Conservation (phyloP, 2,113 vertebrate genomes). For the Alaudala cheleensis region DNA sequence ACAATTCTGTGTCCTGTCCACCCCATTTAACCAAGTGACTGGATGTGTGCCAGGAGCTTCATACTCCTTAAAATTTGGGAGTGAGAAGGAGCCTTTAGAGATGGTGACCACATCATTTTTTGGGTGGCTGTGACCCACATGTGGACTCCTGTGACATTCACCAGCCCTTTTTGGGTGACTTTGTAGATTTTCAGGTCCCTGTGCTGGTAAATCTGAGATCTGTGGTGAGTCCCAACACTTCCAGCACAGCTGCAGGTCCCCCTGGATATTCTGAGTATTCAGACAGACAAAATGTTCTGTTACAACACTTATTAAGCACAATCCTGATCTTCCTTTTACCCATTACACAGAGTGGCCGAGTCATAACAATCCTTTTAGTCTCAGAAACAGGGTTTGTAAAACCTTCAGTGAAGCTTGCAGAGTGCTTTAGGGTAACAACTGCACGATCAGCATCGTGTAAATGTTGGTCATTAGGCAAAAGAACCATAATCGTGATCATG, state of each 20-base stretch:
- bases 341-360: rapidly evolving
- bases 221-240: rapidly evolving
- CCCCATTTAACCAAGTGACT: background rate
- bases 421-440: background rate
- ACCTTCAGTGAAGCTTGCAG: background rate
- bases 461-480: slow-evolving; percentile 31
- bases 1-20: background rate
- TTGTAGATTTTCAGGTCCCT: rapidly evolving
- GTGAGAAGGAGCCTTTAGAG: background rate
- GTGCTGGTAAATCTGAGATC: background rate
- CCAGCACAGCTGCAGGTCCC: background rate
- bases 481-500: background rate
- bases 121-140: rapidly evolving
- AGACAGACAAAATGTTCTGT: background rate
- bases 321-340: background rate
- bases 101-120: rapidly evolving
- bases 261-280: background rate
- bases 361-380: background rate
- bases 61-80: rapidly evolving
- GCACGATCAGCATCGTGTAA: background rate
- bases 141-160: rapidly evolving
- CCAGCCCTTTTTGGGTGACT: background rate
- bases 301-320: background rate
- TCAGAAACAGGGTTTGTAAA: background rate
- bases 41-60: background rate